Evolutionary conservation across 2,113 vertebrate species (phyloP).

Genomic region (Otolemur garnettii): DNA sequence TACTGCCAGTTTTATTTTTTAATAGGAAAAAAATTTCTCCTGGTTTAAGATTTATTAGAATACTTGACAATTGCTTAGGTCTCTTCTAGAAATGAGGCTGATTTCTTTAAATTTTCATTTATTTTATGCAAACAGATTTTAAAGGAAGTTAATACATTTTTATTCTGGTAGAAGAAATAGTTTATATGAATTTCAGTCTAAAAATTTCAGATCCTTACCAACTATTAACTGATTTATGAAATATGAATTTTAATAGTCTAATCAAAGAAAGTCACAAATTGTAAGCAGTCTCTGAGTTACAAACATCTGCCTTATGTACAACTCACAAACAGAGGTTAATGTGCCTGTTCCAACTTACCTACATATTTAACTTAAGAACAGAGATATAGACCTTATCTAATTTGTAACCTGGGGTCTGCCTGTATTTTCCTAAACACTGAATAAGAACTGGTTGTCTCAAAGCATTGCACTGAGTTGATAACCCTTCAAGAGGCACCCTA

Average conservation of each 20-base stretch:
- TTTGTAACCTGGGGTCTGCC: too few relatives aligned
- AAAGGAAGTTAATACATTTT: conserved; percentile 77
- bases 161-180: conserved; percentile 78
- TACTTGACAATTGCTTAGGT: conserved; percentile 22
- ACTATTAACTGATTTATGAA: conserved; percentile 74
- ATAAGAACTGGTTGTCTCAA: conserved; percentile 13
- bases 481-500: neutral
- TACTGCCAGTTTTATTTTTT: conserved; percentile 1
- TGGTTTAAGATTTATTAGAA: conserved; percentile 46
- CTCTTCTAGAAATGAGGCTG: conserved; percentile 14
- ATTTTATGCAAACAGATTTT: conserved; percentile 55
- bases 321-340: too few relatives aligned
- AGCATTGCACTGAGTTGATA: neutral
- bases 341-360: too few relatives aligned
- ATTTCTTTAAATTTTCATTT: conserved; percentile 25
- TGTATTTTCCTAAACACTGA: conserved; percentile 42
- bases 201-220: conserved; percentile 78
- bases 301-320: too few relatives aligned
- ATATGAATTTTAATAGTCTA: conserved; percentile 59
- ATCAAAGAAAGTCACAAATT: conserved; percentile 39
- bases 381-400: too few relatives aligned
- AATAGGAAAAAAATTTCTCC: conserved; percentile 22
- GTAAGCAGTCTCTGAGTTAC: too few relatives aligned
- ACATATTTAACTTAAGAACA: too few relatives aligned
- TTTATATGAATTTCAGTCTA: conserved; percentile 71